Conservation (phyloP, 2,797 vertebrate genomes). For the Pipistrellus pygmaeus region DNA sequence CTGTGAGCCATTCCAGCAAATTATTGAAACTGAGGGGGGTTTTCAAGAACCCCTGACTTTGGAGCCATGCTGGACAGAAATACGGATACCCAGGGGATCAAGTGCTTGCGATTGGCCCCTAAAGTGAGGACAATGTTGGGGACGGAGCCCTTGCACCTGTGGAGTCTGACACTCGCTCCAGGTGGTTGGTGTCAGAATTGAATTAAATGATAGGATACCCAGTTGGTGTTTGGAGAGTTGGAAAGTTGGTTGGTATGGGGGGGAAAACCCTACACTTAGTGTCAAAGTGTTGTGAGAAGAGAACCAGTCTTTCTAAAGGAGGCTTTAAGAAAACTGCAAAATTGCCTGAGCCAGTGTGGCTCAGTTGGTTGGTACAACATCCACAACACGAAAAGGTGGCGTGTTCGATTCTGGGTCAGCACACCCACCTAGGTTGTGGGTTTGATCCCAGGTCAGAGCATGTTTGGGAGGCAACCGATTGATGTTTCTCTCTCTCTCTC, state of each 20-base stretch:
- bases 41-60: not conserved
- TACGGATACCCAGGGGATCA: not conserved
- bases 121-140: not conserved
- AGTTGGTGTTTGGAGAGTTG: not conserved
- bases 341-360: too few species aligned
- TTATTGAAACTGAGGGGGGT: not conserved
- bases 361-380: too few species aligned
- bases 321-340: not conserved
- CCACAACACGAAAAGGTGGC: too few species aligned
- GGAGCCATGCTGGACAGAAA: not conserved
- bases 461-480: too few species aligned
- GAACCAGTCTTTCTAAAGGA: not conserved
- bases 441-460: too few species aligned
- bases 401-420: too few species aligned
- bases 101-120: not conserved
- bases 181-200: not conserved
- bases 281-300: not conserved
- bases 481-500: too few species aligned
- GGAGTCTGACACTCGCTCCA: not conserved
- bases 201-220: not conserved
- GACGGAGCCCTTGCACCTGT: not conserved
- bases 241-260: not conserved
- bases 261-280: not conserved
- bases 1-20: not conserved
- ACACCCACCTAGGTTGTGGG: too few species aligned